Evolutionary conservation across 2,888 invertebrate species (phyloP), one percentile per base, ranked within the genome.

Genomic region (Meghimatium bilineatum): DNA sequence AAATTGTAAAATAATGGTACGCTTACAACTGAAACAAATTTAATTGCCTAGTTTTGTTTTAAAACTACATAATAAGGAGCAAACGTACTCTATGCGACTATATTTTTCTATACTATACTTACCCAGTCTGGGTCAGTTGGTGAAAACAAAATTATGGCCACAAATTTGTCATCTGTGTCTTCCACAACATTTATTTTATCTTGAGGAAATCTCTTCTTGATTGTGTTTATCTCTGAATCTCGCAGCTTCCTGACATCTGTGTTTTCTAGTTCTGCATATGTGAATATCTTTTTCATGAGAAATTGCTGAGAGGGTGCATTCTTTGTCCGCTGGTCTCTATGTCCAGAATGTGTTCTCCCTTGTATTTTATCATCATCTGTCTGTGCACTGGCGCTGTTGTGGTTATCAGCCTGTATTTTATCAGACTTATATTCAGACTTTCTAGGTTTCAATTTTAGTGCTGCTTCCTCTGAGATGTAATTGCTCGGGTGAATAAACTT

Each of bases 101-200:
- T 44, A 44, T 5, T 44, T 44, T 44, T 44, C 44, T 44, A 49
- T 56, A 20, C 29, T 14, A 14, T n/a, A 67, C 89, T 89, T 89
- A 93, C 92, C 93, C 93, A 93, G 83, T 93, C 93, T 72, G 92
- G 93, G 88, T 93, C 92, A 67, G 90, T 89, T 60, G 92, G 90
- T 44, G 83, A 84, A 82, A 93, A 91, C 38, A 84, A 78, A 75
- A 92, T 86, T 26, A 75, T 80, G 56, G 86, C 87, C 32, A 85
- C 72, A 83, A 87, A 88, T 29, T 72, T 83, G 49, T 86, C 86
- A 34, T 89, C 87, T 36, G 77, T 82, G 20, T 91, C 90, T 67
- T 87, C 80, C 5, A 90, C 36, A 36, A 88, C 80, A 32, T 36
- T 85, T 52, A 90, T 77, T 36, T 87, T 88, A 36, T 89, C 89